Evolutionary conservation across 2,888 invertebrate species (phyloP).

Genomic region (Hermaeophaga mercurialis): DNA sequence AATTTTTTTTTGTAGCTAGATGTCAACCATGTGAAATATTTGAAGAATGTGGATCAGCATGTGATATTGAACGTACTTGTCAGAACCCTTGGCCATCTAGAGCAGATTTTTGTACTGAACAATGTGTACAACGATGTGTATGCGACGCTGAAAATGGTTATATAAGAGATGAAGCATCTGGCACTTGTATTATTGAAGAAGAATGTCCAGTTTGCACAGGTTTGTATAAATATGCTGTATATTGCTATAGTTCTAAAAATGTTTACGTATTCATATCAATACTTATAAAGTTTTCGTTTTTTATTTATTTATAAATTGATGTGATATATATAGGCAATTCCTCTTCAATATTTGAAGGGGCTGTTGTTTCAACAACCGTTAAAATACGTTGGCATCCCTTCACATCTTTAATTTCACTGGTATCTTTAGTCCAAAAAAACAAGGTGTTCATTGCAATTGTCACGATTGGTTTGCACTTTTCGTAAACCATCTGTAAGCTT

Average conservation of each 20-base stretch:
- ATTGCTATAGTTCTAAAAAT: background rate
- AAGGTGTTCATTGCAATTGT: too few relatives aligned
- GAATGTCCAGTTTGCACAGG: background rate
- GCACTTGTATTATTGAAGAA: background rate
- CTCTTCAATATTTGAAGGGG: too few relatives aligned
- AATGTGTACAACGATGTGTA: slow-evolving; percentile 6
- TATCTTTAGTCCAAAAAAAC: too few relatives aligned
- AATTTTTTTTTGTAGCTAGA: too few relatives aligned
- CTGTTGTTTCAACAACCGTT: too few relatives aligned
- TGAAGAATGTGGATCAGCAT: background rate
- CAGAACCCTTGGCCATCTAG: background rate
- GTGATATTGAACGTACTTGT: background rate
- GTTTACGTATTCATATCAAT: background rate
- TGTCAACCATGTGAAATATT: background rate
- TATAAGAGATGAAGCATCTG: background rate
- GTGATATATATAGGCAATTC: too few relatives aligned
- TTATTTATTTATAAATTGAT: background rate
- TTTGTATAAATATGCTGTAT: background rate
- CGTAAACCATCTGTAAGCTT: too few relatives aligned
- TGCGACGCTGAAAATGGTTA: slow-evolving; percentile 3
- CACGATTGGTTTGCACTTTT: too few relatives aligned
- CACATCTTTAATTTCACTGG: too few relatives aligned
- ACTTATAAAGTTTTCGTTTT: background rate
- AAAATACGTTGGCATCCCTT: too few relatives aligned
- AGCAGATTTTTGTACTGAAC: background rate